A percentile compares a stretch with the other conserved stretches of the same genome.
These are phyloP conservation scores for Mastomys coucha DNA, from an alignment of 2,113 vertebrate species.

Conservation along the genomic window DNA sequence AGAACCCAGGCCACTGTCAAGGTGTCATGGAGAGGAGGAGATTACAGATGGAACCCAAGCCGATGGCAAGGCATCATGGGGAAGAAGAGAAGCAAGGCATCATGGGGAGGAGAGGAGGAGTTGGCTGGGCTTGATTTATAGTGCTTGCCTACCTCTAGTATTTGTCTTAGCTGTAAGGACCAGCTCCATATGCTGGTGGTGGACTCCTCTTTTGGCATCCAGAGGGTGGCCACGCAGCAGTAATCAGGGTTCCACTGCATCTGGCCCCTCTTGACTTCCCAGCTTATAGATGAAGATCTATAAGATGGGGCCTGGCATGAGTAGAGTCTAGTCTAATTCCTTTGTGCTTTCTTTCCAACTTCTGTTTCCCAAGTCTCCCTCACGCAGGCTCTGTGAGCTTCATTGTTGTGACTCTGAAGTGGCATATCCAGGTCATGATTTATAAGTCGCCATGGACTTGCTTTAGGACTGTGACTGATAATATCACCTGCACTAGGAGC, in stretches of 20 bases:
- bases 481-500: neutral
- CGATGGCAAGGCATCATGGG: neutral
- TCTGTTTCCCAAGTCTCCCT: neutral
- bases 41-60: neutral
- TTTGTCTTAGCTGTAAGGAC: neutral
- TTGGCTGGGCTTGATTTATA: rapidly evolving
- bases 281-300: neutral
- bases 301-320: neutral
- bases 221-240: too few relatives aligned
- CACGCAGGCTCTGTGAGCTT: rapidly evolving
- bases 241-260: too few relatives aligned
- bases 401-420: neutral
- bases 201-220: neutral
- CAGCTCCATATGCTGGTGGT: neutral
- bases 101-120: too few relatives aligned
- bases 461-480: neutral
- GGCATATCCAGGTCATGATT: neutral
- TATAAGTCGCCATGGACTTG: neutral
- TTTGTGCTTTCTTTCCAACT: neutral
- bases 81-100: neutral
- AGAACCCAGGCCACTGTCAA: too few relatives aligned
- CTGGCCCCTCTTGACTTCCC: neutral
- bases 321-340: rapidly evolving
- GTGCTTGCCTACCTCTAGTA: neutral
- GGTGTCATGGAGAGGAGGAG: too few relatives aligned